Evolutionary conservation across 2,113 vertebrate genomes (phyloP), one percentile per base, ranked within the genome.

Genomic region (Excalfactoria chinensis): DNA sequence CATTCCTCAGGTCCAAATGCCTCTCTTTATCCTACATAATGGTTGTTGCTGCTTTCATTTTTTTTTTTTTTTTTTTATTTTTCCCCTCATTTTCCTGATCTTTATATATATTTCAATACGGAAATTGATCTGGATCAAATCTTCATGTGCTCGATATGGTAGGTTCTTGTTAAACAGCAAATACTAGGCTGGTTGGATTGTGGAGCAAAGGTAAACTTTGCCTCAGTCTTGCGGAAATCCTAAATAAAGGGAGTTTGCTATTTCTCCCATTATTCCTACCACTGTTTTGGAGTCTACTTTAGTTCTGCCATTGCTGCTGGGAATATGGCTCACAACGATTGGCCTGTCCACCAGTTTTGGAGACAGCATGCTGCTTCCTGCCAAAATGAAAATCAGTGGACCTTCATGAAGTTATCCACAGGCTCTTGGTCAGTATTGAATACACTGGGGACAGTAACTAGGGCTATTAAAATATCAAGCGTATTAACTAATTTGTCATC

Each of bases 211-310:
- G 43, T 37, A 71, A 81, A 77, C 32, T 41, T 63, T n/a, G 10
- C 4, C 26, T 75, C 77, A 10, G 37, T 40, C 41, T 76, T 63
- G 13, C 0, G 1, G 66, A 6, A 7, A 5, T 55, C 53, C 26
- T 60, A 43, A 13, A 25, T 68, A 68, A 68, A 34, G 1, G 1
- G 2, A 2, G 1, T 3, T 32, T 40, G 11, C 7, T 2, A 5
- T 16, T 41, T 74, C 13, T 72, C 8, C 6, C 3, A 0, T 73
- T 40, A 76, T 73, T 80, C n/a, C 55, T 88, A n/a, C 25, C 3
- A 37, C 55, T 78, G 7, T 85, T 71, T 10, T 72, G 48, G 19
- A 2, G 15, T 69, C 28, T 26, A 77, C 7, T 35, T 73, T 59
- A 63, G 32, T 60, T 86, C 86, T 46, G 16, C n/a, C 4, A 5